Base-by-base conservation (phyloP, 2,797 vertebrate genomes). In the Tadarida brasiliensis region DNA sequence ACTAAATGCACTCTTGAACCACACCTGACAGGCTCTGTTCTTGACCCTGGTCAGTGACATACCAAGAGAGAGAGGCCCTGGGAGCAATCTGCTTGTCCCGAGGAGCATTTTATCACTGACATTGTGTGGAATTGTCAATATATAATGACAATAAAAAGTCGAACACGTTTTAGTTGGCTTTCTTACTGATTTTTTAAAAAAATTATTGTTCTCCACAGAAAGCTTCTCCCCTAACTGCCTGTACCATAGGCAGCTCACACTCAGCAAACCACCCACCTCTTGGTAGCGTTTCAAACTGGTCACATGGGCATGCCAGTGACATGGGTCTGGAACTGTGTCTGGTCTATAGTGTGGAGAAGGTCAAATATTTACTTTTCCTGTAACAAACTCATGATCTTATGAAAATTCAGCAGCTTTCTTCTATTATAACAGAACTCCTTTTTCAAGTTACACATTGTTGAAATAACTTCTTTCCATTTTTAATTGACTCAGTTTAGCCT, bases 381-480 rank as follows among this genome's bases (percentile, higher is more conserved):
- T 33, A 39, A 5, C 5, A 87, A 77, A 71, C 35, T 19, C 26
- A n/a, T 3, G 10, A n/a, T 51, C 51, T 44, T 17, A 15, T 63
- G 56, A 87, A 70, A 49, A 70, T 71, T 30, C 24, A 65, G 7
- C 9, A 33, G 4, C 3, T 28, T 77, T 57, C 2, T 76, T 63
- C 11, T 33, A 28, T 57, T 51, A 30, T 24, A 90, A 28, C 57
- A 57, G 14, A 15, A 16, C 7, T 65, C 47, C 78, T 73, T 22
- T 26, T 51, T 74, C 39, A 80, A n/a, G 14, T 39, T 87, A n/a
- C 28, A 71, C 2, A n/a, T 57, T 59, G 15, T 49, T 24, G 33
- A 93, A 93, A 77, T 44, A 77, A 26, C 8, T 59, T 76, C 8
- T 88, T 94, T 73, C 49, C 12, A 33, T 65, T 88, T 81, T 78